Base-by-base conservation (phyloP, 2,113 vertebrate genomes). In the Balaeniceps rex region DNA sequence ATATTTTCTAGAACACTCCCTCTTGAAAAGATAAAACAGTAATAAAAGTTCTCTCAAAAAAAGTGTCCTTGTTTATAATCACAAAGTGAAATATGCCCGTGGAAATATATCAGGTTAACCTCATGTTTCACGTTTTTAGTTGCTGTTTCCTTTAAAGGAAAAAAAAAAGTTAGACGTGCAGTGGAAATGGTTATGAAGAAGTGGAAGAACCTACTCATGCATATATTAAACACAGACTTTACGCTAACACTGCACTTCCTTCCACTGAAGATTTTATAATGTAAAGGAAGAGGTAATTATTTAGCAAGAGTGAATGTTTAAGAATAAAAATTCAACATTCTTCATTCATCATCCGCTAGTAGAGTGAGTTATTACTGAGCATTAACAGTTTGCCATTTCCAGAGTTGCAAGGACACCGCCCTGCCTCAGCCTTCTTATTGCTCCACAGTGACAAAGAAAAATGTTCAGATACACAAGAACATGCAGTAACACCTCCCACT, bases 1-100 rank as follows among this genome's bases (percentile, higher is more conserved):
- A 61, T 95, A 86, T 95, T 97, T 96, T 97, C 72, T 95, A 95
- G 60, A 78, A 88, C 29, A 57, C 34, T 89, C 52, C 26, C 51
- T 93, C 82, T 71, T 87, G 71, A 91, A 88, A 88, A 90, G 80
- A 83, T 57, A 94, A 90, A 96, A 94, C 25, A 79, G 76, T 57
- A 95, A 83, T 60, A 64, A 22, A 49, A 82, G 19, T 64, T 83
- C 36, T 70, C 77, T 83, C 83, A 81, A 80, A 97, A 96, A 91
- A 82, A n/a, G n/a, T 10, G 14, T 16, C 47, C 33, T 81, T 91
- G 34, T 84, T 94, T 80, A 68, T 71, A 86, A 94, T 78, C 74
- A 95, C 14, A 44, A 36, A 84, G n/a, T n/a, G n/a, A n/a, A n/a
- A n/a, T n/a, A n/a, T n/a, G n/a, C n/a, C n/a, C n/a, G n/a, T n/a